Percentiles rank a stretch among this genome's conserved stretches.
phyloP scores from a whole-genome alignment of 2,888 invertebrate species.

The Cacoxenus indagator region DNA sequence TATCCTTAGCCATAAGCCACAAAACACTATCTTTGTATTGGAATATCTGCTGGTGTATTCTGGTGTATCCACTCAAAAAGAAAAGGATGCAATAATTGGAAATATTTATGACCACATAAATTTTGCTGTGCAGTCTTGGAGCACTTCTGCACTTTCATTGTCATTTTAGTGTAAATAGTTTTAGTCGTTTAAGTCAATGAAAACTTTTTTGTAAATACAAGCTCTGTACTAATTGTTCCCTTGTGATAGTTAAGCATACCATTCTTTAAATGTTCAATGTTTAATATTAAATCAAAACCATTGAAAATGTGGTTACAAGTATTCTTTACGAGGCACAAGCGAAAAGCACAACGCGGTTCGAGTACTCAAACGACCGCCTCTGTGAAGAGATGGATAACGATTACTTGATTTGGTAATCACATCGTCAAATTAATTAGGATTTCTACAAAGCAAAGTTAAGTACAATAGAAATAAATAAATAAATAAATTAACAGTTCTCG shows the following conservation, averaged over 20 bases:
- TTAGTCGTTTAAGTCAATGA: neutral
- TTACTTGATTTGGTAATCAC: no score
- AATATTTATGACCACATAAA: neutral
- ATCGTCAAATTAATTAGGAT: no score
- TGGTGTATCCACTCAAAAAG: neutral
- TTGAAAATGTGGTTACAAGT: neutral
- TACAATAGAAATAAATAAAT: no score
- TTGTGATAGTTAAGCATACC: conserved; percentile 15
- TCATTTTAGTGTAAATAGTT: neutral
- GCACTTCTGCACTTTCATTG: neutral
- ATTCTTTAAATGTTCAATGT: neutral
- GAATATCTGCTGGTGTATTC: neutral
- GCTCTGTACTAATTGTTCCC: neutral
- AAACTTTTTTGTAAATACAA: neutral
- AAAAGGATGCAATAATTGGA: neutral
- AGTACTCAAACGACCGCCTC: no score
- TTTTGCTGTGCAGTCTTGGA: neutral
- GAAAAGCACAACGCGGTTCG: no score
- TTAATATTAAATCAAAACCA: neutral
- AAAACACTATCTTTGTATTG: neutral
- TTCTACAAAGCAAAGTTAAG: no score
- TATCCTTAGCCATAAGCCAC: neutral
- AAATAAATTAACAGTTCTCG: no score
- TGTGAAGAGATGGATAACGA: no score
- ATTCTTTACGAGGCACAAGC: neutral